Conservation (phyloP, 2,113 vertebrate genomes). For the Talpa occidentalis region DNA sequence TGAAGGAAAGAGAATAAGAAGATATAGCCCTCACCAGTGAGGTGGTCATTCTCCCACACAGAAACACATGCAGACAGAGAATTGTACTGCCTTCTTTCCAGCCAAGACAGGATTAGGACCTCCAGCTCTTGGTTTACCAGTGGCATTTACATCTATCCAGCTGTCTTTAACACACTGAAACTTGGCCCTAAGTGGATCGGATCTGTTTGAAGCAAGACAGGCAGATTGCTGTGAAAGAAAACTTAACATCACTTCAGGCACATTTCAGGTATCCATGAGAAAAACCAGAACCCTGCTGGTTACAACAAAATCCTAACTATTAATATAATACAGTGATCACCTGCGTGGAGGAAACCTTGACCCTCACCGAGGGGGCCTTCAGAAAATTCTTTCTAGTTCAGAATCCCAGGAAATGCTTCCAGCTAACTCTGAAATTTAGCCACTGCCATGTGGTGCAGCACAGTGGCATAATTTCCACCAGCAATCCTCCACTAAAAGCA, state of each 20-base stretch:
- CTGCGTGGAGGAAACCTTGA: not conserved
- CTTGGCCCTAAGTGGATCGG: not conserved
- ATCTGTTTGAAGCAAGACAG: not conserved
- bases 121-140: not conserved
- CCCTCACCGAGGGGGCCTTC: not conserved
- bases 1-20: not conserved
- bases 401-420: conserved; percentile 33
- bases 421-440: not conserved
- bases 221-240: conserved; percentile 2
- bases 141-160: not conserved
- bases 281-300: not conserved
- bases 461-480: not conserved
- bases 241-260: not conserved
- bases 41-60: not conserved
- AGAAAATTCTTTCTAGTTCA: not conserved
- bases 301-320: conserved; percentile 2
- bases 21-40: not conserved
- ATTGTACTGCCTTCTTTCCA: not conserved
- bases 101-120: not conserved
- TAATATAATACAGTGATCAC: not conserved
- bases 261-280: not conserved
- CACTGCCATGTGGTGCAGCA: not conserved
- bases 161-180: not conserved
- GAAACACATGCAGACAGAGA: not conserved
- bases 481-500: not conserved